phyloP scores from a whole-genome alignment of 2,113 vertebrate species.

The Spilogale gracilis region DNA sequence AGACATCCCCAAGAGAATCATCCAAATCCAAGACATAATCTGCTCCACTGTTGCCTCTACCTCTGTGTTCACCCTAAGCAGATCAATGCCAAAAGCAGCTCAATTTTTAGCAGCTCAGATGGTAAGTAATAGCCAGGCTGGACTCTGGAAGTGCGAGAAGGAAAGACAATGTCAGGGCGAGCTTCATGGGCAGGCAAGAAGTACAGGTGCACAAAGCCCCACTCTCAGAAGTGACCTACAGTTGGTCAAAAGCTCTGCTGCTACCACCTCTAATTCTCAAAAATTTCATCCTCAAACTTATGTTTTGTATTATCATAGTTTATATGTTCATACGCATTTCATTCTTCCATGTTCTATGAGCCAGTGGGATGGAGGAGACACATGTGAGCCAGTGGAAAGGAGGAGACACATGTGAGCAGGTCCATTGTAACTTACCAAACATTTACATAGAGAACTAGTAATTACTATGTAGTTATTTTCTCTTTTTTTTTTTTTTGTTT shows the following conservation, averaged over 20 bases:
- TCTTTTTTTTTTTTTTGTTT: too few relatives aligned
- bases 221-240: not conserved
- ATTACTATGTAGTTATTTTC: not conserved
- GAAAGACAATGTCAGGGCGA: not conserved
- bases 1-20: not conserved
- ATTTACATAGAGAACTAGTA: not conserved
- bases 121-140: not conserved
- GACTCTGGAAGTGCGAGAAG: not conserved
- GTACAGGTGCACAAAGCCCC: not conserved
- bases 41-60: not conserved
- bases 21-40: not conserved
- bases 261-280: not conserved
- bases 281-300: not conserved
- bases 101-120: not conserved
- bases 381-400: not conserved
- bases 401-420: fast-evolving
- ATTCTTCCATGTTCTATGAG: not conserved
- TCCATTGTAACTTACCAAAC: too few relatives aligned
- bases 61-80: not conserved
- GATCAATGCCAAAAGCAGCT: not conserved
- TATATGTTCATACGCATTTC: too few relatives aligned
- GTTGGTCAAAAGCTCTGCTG: not conserved
- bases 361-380: not conserved
- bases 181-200: not conserved
- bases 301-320: not conserved